Evolutionary conservation across 2,888 invertebrate genomes (phyloP).

Genomic region (Augiades crinisus): DNA sequence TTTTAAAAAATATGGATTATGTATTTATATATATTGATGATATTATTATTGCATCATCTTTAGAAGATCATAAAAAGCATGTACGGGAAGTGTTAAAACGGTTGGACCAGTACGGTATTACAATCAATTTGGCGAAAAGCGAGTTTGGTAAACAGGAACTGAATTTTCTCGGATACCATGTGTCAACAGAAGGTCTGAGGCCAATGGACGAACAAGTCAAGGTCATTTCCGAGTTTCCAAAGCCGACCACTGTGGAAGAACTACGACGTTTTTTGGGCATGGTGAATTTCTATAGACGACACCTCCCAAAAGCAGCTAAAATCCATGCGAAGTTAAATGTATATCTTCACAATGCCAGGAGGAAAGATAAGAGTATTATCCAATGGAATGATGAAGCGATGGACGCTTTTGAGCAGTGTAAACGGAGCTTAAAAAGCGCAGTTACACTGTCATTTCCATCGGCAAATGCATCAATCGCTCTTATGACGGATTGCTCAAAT

Average conservation of each 20-base stretch:
- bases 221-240: not conserved
- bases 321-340: constrained; percentile 5
- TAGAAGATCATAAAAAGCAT: not conserved
- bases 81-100: not conserved
- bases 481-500: not conserved
- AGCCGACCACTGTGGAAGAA: not conserved
- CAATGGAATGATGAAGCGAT: not conserved
- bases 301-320: not conserved
- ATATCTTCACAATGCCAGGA: constrained; percentile 1
- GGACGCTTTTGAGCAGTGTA: constrained; percentile 3
- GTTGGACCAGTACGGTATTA: constrained; percentile 1
- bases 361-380: constrained; percentile 4
- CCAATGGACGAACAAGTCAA: not conserved
- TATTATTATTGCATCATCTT: not conserved
- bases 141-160: not conserved
- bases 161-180: constrained; percentile 3
- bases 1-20: constrained; percentile 7
- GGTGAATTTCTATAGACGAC: constrained; percentile 8
- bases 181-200: not conserved
- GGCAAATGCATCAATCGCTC: not conserved
- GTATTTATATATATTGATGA: constrained; percentile 1
- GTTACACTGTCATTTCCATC: not conserved
- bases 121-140: constrained; percentile 8
- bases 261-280: constrained; percentile 3
- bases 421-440: not conserved